Evolutionary conservation across 1,140 invertebrate species (phyloP).

Genomic region (Neodiprion fabricii): DNA sequence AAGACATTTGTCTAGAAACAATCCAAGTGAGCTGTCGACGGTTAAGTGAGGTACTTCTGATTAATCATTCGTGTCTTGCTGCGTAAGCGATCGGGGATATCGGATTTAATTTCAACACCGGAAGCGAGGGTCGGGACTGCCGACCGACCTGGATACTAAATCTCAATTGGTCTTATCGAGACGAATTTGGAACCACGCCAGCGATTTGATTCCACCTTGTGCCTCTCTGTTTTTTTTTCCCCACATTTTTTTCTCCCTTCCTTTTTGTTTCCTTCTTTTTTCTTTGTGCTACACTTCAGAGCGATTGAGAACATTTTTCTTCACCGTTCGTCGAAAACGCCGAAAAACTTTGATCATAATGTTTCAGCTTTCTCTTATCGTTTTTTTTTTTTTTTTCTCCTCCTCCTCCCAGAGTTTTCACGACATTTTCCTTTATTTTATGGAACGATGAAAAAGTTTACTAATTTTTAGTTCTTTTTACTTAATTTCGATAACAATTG

Average conservation of each 20-base stretch:
- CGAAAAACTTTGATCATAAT: not conserved
- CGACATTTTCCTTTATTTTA: too few species aligned
- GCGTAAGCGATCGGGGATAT: not conserved
- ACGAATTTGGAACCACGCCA: not conserved
- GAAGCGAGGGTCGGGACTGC: not conserved
- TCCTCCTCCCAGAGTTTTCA: not conserved
- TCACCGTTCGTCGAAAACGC: not conserved
- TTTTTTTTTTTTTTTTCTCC: too few species aligned
- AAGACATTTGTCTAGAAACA: not conserved
- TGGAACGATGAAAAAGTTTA: not conserved
- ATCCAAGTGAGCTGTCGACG: too few species aligned
- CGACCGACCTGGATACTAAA: not conserved
- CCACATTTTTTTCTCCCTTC: too few species aligned
- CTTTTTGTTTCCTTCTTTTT: not conserved
- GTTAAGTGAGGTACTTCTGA: not conserved
- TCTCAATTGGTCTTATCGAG: not conserved
- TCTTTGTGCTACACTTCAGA: not conserved
- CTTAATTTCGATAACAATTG: not conserved
- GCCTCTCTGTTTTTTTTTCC: not conserved
- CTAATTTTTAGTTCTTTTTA: not conserved
- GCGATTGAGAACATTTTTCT: not conserved
- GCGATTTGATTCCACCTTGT: not conserved
- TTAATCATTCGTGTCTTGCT: not conserved
- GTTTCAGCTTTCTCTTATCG: not conserved
- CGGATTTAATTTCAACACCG: slow-evolving; percentile 3